A percentile compares a stretch with the other conserved stretches of the same genome.
These are phyloP conservation scores for Drosophila putrida DNA, from an alignment of 2,888 invertebrate species.

Conservation along the genomic window DNA sequence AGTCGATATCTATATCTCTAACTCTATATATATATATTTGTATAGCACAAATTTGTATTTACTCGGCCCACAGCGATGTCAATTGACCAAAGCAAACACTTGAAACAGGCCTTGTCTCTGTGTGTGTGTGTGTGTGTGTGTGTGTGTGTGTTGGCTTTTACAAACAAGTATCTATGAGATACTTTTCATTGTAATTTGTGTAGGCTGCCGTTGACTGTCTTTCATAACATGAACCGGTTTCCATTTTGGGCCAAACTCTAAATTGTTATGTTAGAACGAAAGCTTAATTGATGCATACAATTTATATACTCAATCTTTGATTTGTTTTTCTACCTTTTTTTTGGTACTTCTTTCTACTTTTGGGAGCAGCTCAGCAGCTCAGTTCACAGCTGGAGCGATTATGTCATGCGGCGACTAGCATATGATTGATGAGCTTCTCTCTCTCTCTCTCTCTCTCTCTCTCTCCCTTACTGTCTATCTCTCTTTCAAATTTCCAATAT, in stretches of 20 bases:
- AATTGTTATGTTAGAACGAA: slow-evolving; percentile 72
- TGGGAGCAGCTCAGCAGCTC: slow-evolving; percentile 23
- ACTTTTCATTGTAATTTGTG: slow-evolving; percentile 33
- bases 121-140: slow-evolving; percentile 7
- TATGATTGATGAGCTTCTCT: slow-evolving; percentile 63
- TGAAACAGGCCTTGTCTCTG: slow-evolving; percentile 3
- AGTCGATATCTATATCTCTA: slow-evolving; percentile 25
- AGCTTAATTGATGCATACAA: slow-evolving; percentile 75
- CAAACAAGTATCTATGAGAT: slow-evolving; percentile 44
- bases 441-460: neutral
- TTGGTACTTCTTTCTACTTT: neutral
- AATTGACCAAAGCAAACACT: slow-evolving; percentile 25
- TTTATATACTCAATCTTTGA: slow-evolving; percentile 26
- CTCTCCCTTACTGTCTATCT: neutral
- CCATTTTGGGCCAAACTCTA: slow-evolving; percentile 46
- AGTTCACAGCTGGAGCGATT: slow-evolving; percentile 70
- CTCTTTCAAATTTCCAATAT: slow-evolving; percentile 9
- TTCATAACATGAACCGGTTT: slow-evolving; percentile 41
- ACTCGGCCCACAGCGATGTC: slow-evolving; percentile 58
- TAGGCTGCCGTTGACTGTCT: slow-evolving; percentile 35
- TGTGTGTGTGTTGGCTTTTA: slow-evolving; percentile 18
- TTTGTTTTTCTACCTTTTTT: slow-evolving; percentile 39
- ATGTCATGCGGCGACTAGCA: slow-evolving; percentile 68
- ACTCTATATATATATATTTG: slow-evolving; percentile 13
- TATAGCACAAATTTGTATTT: slow-evolving; percentile 16